A percentile compares a stretch with the other conserved stretches of the same genome.
Evolutionary conservation across 2,888 invertebrate genomes (phyloP).

Genomic region (Zelleria hepariella): DNA sequence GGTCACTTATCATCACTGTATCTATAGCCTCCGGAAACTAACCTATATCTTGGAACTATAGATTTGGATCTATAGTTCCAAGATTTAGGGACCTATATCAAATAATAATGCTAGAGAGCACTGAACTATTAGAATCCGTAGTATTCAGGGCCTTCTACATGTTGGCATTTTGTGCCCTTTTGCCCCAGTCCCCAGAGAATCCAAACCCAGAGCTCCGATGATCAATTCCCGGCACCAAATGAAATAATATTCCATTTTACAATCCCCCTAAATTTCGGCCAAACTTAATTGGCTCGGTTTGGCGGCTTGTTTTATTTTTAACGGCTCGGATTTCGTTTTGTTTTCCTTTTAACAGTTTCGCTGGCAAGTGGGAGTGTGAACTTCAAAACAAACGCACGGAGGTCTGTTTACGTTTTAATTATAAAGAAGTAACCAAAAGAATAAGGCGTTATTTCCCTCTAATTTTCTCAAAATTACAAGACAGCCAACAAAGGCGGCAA

Average conservation of each 20-base stretch:
- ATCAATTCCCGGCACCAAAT: constrained; percentile 54
- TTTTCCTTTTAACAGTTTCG: neutral
- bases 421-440: neutral
- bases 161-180: neutral
- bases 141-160: neutral
- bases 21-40: no score
- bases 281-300: constrained; percentile 29
- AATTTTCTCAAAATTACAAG: no score
- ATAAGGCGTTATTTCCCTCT: no score
- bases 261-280: constrained; percentile 23
- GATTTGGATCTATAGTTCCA: no score
- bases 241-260: constrained; percentile 51
- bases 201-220: constrained; percentile 30
- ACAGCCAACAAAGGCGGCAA: no score
- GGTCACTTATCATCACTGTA: no score
- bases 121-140: no score
- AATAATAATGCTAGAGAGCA: no score
- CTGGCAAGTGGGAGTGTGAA: neutral
- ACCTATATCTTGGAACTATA: no score
- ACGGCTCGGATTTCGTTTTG: constrained; percentile 5
- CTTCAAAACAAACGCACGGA: neutral
- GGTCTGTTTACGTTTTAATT: neutral
- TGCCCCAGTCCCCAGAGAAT: constrained; percentile 40
- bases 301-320: constrained; percentile 20
- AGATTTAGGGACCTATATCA: no score